Base-by-base conservation (phyloP, 37 sponge, comb jelly and placozoan species). In the Ianthella basta region DNA sequence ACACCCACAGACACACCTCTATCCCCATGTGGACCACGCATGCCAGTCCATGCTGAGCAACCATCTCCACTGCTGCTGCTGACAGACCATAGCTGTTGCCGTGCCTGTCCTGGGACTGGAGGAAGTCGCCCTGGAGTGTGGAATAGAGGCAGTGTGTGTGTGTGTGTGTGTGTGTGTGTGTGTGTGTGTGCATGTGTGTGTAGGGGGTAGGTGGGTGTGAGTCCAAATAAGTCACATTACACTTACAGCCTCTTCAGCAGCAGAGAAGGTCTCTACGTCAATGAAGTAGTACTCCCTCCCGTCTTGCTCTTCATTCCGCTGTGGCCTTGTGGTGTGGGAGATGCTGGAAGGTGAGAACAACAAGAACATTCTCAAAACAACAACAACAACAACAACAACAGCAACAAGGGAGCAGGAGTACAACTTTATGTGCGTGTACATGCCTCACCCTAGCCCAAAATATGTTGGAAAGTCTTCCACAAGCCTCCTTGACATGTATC, bases 401-500 rank as follows among this genome's bases (percentile, higher is more conserved):
- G 6, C 3, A 44, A 44, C 50, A 8, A 44, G 6, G 6, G 8
- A 3, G 8, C 50, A 44, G 6, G 6, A 44, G 50, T 10, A 44
- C 50, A 44, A 44, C 8, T 44, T 10, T 44, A 8, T 44, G 50
- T 44, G 50, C 8, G 50, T 44, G 50, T 44, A n/a, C 50, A 44
- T 8, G 8, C 8, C 90, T 85, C 56, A 94, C 94, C 94, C 91
- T 35, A 86, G 67, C 53, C 93, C 96, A 89, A 95, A 92, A 88
- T 90, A 91, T 25, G 82, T 84, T 35, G 96, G 96, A 55, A 92
- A 95, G 67, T 95, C 96, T 36, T 87, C 93, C 32, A 92, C 91
- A 50, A 95, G 83, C 21, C 79, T 70, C 61, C 69, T 80, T 29
- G 63, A 60, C 60, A 89, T 80, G 55, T 89, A 60, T 0, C 85